Evolutionary conservation across 1,140 invertebrate species (phyloP).

Genomic region (Heliconius eleuchia): DNA sequence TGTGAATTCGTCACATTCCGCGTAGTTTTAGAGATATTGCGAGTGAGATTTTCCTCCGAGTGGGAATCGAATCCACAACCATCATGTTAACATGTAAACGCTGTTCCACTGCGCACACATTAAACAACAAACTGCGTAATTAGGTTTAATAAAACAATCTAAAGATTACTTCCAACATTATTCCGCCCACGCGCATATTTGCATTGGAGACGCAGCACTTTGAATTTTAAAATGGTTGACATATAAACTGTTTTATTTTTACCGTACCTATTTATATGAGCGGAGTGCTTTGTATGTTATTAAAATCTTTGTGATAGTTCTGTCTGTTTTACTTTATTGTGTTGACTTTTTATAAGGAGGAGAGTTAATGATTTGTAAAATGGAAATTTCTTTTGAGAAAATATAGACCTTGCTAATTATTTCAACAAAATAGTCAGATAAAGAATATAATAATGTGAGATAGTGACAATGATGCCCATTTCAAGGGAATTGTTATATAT

Average conservation of each 20-base stretch:
- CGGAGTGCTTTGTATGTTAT: background rate
- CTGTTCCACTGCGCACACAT: no score
- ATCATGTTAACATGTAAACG: background rate
- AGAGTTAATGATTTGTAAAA: no score
- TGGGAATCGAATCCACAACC: background rate
- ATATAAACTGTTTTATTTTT: constrained; percentile 15
- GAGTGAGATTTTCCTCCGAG: no score
- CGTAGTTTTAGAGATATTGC: no score
- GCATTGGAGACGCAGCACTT: constrained; percentile 15
- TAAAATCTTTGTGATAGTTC: background rate
- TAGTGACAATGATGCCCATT: no score
- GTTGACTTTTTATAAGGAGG: no score
- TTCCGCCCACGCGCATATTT: constrained; percentile 20
- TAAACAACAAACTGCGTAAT: background rate
- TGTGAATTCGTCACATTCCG: no score
- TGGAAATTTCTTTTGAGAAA: no score
- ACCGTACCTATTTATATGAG: constrained; percentile 1
- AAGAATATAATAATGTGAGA: no score
- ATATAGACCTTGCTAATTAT: no score
- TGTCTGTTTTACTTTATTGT: background rate
- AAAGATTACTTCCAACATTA: background rate
- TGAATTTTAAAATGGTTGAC: constrained; percentile 25
- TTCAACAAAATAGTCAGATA: no score
- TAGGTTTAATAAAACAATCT: background rate
- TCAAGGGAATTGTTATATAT: no score